Percentiles rank a stretch among this genome's conserved stretches.
Conservation (phyloP, 2,113 vertebrate species). For the Hiodon alosoides region DNA sequence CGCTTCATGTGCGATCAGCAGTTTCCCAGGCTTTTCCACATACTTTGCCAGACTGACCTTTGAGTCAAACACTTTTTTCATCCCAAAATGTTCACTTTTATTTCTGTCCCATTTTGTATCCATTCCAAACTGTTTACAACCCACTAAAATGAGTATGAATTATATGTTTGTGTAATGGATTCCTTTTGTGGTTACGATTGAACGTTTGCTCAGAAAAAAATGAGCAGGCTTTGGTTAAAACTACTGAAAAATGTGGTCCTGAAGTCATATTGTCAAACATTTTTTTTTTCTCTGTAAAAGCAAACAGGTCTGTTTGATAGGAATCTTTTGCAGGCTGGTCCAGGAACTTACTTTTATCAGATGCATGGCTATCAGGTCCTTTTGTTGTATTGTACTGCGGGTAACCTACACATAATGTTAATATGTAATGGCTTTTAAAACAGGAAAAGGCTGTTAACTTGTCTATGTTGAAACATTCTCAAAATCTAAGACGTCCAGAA, state of each 20-base stretch:
- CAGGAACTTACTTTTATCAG: neutral
- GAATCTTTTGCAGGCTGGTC: slow-evolving; percentile 8
- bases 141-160: slow-evolving; percentile 88
- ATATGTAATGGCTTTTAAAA: too few species aligned
- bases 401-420: too few species aligned
- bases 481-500: neutral
- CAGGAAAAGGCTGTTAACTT: too few species aligned
- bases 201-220: slow-evolving; percentile 83
- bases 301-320: slow-evolving; percentile 18
- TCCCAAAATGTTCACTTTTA: slow-evolving; percentile 86
- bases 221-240: slow-evolving; percentile 81
- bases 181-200: slow-evolving; percentile 76
- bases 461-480: neutral
- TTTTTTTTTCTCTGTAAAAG: slow-evolving; percentile 62
- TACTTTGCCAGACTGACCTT: slow-evolving; percentile 84
- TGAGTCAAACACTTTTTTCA: slow-evolving; percentile 83
- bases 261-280: slow-evolving; percentile 59
- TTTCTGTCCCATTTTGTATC: slow-evolving; percentile 84
- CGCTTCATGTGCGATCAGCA: slow-evolving; percentile 78
- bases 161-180: slow-evolving; percentile 88
- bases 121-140: slow-evolving; percentile 88
- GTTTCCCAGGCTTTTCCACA: slow-evolving; percentile 82
- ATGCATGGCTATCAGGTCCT: neutral
- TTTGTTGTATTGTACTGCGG: neutral
- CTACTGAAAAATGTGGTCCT: slow-evolving; percentile 62